Evolutionary conservation across 2,888 invertebrate genomes (phyloP).

Genomic region (Apamea monoglypha): DNA sequence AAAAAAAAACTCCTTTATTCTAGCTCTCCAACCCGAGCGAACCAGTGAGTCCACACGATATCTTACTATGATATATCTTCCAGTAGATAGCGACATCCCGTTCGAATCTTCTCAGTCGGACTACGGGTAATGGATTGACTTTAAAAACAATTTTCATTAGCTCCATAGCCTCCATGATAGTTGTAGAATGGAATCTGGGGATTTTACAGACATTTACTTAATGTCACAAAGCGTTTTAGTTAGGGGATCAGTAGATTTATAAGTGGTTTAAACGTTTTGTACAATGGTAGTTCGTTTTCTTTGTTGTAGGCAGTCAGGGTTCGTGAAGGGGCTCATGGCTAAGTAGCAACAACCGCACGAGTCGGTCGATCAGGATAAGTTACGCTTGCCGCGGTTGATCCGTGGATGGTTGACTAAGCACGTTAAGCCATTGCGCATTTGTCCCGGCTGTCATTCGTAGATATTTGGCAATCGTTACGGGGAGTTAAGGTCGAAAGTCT

Average conservation of each 20-base stretch:
- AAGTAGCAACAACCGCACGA: not conserved
- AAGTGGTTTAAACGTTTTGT: not conserved
- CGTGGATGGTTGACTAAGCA: not conserved
- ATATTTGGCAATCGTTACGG: too few species aligned
- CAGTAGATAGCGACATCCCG: slow-evolving; percentile 17
- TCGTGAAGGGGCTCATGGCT: not conserved
- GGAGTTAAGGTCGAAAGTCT: too few species aligned
- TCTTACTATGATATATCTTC: slow-evolving; percentile 28
- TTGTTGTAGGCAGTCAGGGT: too few species aligned
- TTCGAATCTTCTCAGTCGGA: slow-evolving; percentile 52
- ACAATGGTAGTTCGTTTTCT: not conserved
- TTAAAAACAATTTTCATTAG: slow-evolving; percentile 71
- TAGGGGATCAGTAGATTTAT: not conserved
- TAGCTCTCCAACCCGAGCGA: slow-evolving; percentile 6
- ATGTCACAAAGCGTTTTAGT: not conserved
- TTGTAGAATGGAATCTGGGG: slow-evolving; percentile 39
- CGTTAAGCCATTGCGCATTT: not conserved
- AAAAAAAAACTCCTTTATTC: not conserved
- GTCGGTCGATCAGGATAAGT: not conserved
- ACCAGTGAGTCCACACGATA: not conserved
- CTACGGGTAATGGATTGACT: slow-evolving; percentile 63
- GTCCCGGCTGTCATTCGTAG: not conserved
- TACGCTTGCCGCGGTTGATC: not conserved
- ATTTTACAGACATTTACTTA: slow-evolving; percentile 39
- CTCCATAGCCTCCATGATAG: slow-evolving; percentile 37